Conservation (phyloP, 2,797 vertebrate species). For the Urocyon cinereoargenteus region DNA sequence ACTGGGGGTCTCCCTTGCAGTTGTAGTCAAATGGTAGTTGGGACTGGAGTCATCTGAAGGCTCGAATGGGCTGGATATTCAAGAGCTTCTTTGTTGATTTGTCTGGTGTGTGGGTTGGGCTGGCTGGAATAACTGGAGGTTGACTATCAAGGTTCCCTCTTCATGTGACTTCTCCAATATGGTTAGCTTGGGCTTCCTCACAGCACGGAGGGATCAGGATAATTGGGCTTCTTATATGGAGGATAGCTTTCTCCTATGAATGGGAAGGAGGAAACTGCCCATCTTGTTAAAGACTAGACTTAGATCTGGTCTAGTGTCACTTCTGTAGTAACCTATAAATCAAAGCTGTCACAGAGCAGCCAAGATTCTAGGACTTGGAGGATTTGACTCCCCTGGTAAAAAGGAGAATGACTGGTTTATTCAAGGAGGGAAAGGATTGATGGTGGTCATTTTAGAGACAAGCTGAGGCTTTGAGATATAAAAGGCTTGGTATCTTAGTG, state of each 20-base stretch:
- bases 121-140: not conserved
- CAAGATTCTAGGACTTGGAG: not conserved
- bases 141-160: not conserved
- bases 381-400: not conserved
- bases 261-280: not conserved
- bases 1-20: not conserved
- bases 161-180: not conserved
- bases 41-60: not conserved
- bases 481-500: not conserved
- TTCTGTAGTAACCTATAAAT: not conserved
- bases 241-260: not conserved
- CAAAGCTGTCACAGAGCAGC: not conserved
- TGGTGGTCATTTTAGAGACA: not conserved
- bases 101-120: not conserved
- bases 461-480: not conserved
- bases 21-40: not conserved
- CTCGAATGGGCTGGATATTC: not conserved
- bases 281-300: not conserved
- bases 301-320: not conserved
- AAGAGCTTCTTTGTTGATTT: not conserved
- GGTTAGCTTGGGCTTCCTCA: not conserved
- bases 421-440: not conserved
- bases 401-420: not conserved
- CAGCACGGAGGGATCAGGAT: not conserved
- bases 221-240: not conserved